Percentiles rank a stretch among this genome's conserved stretches.
These are phyloP conservation scores for Nothura maculosa DNA, from an alignment of 2,797 vertebrate genomes.

Conservation along the genomic window DNA sequence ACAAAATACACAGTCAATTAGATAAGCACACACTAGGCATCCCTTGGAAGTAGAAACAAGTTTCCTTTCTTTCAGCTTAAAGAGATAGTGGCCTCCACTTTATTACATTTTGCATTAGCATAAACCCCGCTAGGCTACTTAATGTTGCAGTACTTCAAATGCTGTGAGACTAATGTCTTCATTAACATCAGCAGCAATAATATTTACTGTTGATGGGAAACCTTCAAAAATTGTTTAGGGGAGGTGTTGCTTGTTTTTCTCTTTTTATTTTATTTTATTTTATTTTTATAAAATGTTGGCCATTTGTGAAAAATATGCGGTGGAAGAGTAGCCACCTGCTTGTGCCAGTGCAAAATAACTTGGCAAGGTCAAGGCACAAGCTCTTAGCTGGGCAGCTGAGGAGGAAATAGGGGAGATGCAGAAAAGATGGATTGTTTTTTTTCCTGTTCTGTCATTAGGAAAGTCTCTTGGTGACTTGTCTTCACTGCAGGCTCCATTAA, in stretches of 20 bases:
- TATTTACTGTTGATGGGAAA: slow-evolving; percentile 61
- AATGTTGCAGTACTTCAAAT: slow-evolving; percentile 58
- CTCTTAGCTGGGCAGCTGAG: neutral
- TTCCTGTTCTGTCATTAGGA: neutral
- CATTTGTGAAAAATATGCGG: slow-evolving; percentile 33
- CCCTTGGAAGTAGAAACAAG: slow-evolving; percentile 53
- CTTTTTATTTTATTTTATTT: neutral
- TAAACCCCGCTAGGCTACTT: slow-evolving; percentile 71
- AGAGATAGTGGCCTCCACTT: slow-evolving; percentile 57
- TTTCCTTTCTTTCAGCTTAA: slow-evolving; percentile 58
- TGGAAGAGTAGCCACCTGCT: neutral
- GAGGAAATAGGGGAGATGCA: neutral
- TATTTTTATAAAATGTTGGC: neutral
- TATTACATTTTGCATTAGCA: slow-evolving; percentile 67
- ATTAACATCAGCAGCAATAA: slow-evolving; percentile 64
- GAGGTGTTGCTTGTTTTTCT: neutral
- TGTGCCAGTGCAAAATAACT: slow-evolving; percentile 11
- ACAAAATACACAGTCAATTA: slow-evolving; percentile 81
- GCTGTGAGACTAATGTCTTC: slow-evolving; percentile 66
- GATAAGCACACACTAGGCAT: slow-evolving; percentile 73
- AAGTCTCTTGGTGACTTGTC: slow-evolving; percentile 20
- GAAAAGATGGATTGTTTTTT: neutral
- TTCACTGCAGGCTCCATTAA: neutral
- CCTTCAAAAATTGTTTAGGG: slow-evolving; percentile 41
- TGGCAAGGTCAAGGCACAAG: neutral